These are phyloP conservation scores for Deroplatys truncata DNA, from an alignment of 2,888 invertebrate species.

Conservation along the genomic window DNA sequence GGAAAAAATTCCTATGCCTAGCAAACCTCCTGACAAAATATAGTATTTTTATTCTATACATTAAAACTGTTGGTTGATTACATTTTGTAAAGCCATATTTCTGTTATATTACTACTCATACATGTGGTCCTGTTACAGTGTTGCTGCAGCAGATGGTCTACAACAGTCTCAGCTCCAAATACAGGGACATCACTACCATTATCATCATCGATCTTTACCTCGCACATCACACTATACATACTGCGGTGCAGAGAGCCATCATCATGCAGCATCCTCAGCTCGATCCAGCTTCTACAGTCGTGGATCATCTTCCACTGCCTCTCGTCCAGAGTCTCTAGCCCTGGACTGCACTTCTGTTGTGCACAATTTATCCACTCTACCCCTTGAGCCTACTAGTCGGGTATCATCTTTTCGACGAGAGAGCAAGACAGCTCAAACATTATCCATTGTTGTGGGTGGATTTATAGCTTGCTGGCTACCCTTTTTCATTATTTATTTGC, in stretches of 20 bases:
- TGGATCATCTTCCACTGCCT: conserved; percentile 38
- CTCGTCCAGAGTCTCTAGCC: conserved; percentile 52
- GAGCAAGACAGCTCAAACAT: conserved; percentile 82
- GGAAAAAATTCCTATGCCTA: too few relatives aligned
- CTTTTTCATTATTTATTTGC: conserved; percentile 77
- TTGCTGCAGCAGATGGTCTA: not conserved
- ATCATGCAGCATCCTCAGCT: conserved; percentile 33
- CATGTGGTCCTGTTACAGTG: not conserved
- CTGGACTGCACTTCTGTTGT: conserved; percentile 43
- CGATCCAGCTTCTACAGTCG: conserved; percentile 2
- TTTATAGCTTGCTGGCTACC: conserved; percentile 87
- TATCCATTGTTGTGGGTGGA: conserved; percentile 83
- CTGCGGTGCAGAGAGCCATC: conserved; percentile 11
- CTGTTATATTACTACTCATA: not conserved
- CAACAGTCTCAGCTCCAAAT: conserved; percentile 6
- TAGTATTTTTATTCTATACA: too few relatives aligned
- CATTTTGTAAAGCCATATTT: not conserved
- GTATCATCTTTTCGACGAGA: conserved; percentile 59
- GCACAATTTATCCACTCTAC: not conserved
- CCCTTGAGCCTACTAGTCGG: conserved; percentile 26
- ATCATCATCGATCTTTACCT: conserved; percentile 21
- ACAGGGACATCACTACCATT: conserved; percentile 21
- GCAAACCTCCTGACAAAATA: not conserved
- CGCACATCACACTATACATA: conserved; percentile 28
- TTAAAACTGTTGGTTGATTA: too few relatives aligned